phyloP scores from a whole-genome alignment of 2,113 vertebrate species.

The Pseudopipra pipra region DNA sequence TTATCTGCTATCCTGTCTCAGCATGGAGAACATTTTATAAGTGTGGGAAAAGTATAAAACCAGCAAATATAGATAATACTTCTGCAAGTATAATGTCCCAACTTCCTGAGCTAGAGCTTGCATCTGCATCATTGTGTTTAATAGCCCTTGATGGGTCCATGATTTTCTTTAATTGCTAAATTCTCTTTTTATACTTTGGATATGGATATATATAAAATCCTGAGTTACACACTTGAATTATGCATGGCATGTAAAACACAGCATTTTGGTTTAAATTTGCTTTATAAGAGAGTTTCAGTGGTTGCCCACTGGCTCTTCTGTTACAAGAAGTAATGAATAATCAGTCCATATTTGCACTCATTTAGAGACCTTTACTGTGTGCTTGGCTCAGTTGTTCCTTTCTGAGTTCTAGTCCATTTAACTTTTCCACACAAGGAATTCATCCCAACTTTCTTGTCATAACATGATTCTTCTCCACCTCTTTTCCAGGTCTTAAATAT shows the following conservation, averaged over 20 bases:
- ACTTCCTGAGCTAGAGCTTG: background rate
- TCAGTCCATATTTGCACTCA: conserved; percentile 38
- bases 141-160: background rate
- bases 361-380: background rate
- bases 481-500: background rate
- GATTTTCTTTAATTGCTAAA: conserved; percentile 11
- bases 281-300: background rate
- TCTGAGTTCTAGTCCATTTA: background rate
- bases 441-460: background rate
- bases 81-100: background rate
- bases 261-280: background rate
- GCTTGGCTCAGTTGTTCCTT: background rate
- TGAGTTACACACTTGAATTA: background rate
- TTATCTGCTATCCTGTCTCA: background rate
- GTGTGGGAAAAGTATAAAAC: background rate
- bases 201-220: background rate
- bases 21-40: background rate
- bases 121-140: background rate
- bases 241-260: background rate
- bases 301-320: conserved; percentile 6
- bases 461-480: background rate
- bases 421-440: background rate
- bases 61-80: background rate
- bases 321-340: conserved; percentile 31
- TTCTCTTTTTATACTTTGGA: background rate